Percentiles rank a stretch among this genome's conserved stretches.
phyloP scores from a whole-genome alignment of 2,797 vertebrate species.

The Botia kubotai region DNA sequence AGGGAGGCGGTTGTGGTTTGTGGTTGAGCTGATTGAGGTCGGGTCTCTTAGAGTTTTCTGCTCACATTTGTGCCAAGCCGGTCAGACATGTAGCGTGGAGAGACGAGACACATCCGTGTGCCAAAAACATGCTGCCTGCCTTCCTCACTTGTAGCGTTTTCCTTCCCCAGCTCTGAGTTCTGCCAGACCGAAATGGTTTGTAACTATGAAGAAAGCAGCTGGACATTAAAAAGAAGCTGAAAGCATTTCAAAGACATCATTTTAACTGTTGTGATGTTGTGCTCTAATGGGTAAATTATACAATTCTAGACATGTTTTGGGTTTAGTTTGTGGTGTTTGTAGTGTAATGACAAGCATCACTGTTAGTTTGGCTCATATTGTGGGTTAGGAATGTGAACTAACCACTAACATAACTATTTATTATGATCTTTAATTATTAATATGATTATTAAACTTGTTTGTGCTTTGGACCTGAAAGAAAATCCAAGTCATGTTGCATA shows the following conservation, averaged over 20 bases:
- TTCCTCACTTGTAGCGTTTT: conserved; percentile 47
- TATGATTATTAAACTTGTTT: neutral
- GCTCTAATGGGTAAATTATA: conserved; percentile 11
- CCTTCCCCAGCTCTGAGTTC: conserved; percentile 52
- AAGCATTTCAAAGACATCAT: conserved; percentile 45
- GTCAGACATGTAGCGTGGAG: conserved; percentile 40
- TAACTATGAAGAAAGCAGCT: conserved; percentile 44
- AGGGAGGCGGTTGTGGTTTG: conserved; percentile 35
- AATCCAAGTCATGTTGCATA: too few species aligned
- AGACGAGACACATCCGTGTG: conserved; percentile 39
- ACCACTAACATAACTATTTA: neutral
- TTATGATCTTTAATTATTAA: too few species aligned
- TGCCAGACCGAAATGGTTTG: conserved; percentile 61
- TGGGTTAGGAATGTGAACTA: neutral
- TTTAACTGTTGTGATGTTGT: conserved; percentile 4
- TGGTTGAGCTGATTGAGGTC: conserved; percentile 53
- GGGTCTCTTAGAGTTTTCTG: conserved; percentile 32
- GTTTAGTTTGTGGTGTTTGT: neutral
- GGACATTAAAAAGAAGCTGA: conserved; percentile 42
- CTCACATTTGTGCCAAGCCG: conserved; percentile 30
- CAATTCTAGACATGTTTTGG: neutral
- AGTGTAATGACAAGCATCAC: neutral
- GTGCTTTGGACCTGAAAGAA: too few species aligned
- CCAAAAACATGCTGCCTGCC: conserved; percentile 49
- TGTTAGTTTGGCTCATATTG: neutral